These are phyloP conservation scores for Carcharodon carcharias DNA, from an alignment of 2,797 vertebrate species.

Conservation along the genomic window DNA sequence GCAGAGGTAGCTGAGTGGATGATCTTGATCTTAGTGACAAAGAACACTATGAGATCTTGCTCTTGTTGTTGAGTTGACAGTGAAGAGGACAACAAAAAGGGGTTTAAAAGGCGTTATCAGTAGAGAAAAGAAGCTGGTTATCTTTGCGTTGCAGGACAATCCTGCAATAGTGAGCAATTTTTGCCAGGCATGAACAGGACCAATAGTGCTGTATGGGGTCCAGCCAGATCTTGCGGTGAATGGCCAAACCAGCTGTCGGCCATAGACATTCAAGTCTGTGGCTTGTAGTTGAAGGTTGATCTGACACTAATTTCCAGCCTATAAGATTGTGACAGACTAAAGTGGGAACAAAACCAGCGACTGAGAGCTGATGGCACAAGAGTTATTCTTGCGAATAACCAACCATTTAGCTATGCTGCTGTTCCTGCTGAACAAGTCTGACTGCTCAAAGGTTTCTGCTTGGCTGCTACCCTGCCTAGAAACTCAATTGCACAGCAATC, in stretches of 20 bases:
- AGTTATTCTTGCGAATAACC: not conserved
- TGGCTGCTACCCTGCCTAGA: not conserved
- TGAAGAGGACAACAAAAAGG: not conserved
- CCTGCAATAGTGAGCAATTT: not conserved
- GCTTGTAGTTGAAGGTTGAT: not conserved
- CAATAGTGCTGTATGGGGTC: not conserved
- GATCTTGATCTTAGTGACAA: not conserved
- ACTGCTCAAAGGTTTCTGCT: not conserved
- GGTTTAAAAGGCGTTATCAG: not conserved
- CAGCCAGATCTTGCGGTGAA: not conserved
- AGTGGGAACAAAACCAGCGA: not conserved
- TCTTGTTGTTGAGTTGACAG: not conserved
- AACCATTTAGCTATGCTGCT: not conserved
- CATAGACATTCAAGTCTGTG: not conserved
- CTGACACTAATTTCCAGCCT: not conserved
- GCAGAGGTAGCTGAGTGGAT: not conserved
- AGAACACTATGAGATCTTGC: not conserved
- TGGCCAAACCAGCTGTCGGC: not conserved
- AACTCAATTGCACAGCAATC: not conserved
- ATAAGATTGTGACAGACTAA: not conserved
- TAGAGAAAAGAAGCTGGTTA: not conserved
- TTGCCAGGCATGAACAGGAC: not conserved
- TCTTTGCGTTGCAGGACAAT: not conserved
- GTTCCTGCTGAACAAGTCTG: conserved; percentile 22
- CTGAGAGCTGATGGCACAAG: not conserved